Evolutionary conservation across 2,113 vertebrate genomes (phyloP), one percentile per base, ranked within the genome.

Genomic region (Scomber japonicus): DNA sequence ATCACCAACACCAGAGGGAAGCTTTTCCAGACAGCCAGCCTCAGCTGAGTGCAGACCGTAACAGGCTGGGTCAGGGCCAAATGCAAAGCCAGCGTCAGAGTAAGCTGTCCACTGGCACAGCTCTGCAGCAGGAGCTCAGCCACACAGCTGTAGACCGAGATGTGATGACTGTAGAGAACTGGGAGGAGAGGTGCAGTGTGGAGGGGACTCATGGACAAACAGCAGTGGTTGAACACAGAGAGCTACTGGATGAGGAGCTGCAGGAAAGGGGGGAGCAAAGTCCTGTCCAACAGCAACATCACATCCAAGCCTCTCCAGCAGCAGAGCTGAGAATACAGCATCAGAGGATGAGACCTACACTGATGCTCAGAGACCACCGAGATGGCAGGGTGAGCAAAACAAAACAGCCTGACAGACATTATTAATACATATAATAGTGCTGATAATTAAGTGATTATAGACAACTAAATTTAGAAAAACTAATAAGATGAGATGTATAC

Each of bases 171-270:
- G 89, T 88, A 31, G 85, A 76, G 54, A 78, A 12, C 81, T 83
- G 79, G 81, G 83, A 78, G 51, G 83, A 84, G 16, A 86, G 79
- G 3, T 46, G 78, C 67, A 79, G 55, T 10, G 60, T 14, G 54
- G 83, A 84, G 53, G 75, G 81, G 78, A 78, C 54, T 12, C 30
- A 40, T 69, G 82, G 70, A 73, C 82, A 73, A 94, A 95, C 65
- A 91, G 94, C 21, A 93, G 95, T 5, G 90, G 94, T 8, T 63
- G 87, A 82, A 93, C 95, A n/a, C 95, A 96, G 92, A 95, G 96
- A 83, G 94, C 95, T 86, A 94, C 94, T 91, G 95, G 95, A 10
- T 53, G 88, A 71, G 51, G 95, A 95, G 71, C 49, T 81, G 30
- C 81, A 66, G 60, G 68, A 71, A 76, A 70, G 81, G 17, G 70